Evolutionary conservation across 2,888 invertebrate species (phyloP), one percentile per base, ranked within the genome.

Genomic region (Synanthedon vespiformis): DNA sequence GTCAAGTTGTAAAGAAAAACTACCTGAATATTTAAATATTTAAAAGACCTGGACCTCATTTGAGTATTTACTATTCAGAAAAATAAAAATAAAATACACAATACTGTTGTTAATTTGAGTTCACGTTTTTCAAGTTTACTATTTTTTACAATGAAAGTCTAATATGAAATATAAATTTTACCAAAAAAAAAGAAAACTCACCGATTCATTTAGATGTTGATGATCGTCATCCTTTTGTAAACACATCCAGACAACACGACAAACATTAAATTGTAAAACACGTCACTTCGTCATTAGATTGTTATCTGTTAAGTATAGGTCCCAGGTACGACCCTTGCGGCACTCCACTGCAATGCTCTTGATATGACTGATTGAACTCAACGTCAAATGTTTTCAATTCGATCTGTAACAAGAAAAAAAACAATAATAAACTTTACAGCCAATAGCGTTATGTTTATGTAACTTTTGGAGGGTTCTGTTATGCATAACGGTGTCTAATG

Each of bases 381-480:
- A 66, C 68, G 66, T 65, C 63, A 13, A 57, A 75, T 87, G 86
- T 86, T 86, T 84, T 84, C 79, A 81, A 85, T 82, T 84, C 85
- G 81, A 80, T 82, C 86, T 87, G 85, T 76, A 85, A 83, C 77
- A 79, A 13, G 77, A 81, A 77, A 80, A 69, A 85, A 80, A 84
- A 83, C 77, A 85, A 85, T 86, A 85, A 81, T 84, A 84, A 84
- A 81, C 77, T 76, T 65, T 57, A 66, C 65, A 62, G 63, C 64
- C 62, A 61, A 64, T 61, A 61, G 65, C 66, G 61, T 59, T 64
- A 58, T 66, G 62, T 71, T 72, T 71, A 63, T 72, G 60, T 68
- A 56, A 55, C 59, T 60, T 62, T 54, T 58, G 53, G 53, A 64
- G 67, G 65, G 67, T 65, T 62, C 62, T 56, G 52, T 53, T 49